Percentiles rank a stretch among this genome's conserved stretches.
Evolutionary conservation across 2,888 invertebrate species (phyloP).

Genomic region (Drosophila tripunctata): DNA sequence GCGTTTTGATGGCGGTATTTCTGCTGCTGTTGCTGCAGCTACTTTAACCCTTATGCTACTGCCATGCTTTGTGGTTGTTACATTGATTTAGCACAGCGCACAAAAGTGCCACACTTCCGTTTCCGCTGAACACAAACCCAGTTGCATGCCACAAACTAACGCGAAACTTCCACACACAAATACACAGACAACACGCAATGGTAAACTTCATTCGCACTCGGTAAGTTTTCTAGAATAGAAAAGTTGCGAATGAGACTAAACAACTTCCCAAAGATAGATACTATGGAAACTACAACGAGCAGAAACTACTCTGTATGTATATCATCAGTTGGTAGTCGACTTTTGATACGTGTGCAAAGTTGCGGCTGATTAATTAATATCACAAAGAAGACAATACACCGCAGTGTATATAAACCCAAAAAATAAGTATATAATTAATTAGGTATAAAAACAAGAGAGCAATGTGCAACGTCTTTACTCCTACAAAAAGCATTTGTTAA

Average conservation of each 20-base stretch:
- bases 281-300: constrained; percentile 19
- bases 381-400: constrained; percentile 1
- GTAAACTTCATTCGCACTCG: constrained; percentile 29
- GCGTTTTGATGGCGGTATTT: not conserved
- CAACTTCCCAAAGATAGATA: constrained; percentile 24
- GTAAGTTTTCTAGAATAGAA: constrained; percentile 24
- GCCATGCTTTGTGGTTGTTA: constrained; percentile 5
- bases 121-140: constrained; percentile 5
- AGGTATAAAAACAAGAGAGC: not conserved
- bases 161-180: constrained; percentile 19
- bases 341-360: constrained; percentile 27
- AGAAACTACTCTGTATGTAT: too few species aligned
- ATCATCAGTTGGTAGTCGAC: constrained; percentile 26
- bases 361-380: constrained; percentile 21
- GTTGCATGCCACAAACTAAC: constrained; percentile 31
- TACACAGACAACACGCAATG: constrained; percentile 23
- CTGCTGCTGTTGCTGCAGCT: not conserved
- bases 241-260: constrained; percentile 31
- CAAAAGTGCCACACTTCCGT: constrained; percentile 37
- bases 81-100: constrained; percentile 48
- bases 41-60: constrained; percentile 17
- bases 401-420: not conserved
- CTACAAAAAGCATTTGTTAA: not conserved
- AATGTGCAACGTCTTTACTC: not conserved
- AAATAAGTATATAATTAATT: not conserved